These are phyloP conservation scores for Drosophila pseudoobscura DNA, from an alignment of 1,140 invertebrate species.

Conservation along the genomic window DNA sequence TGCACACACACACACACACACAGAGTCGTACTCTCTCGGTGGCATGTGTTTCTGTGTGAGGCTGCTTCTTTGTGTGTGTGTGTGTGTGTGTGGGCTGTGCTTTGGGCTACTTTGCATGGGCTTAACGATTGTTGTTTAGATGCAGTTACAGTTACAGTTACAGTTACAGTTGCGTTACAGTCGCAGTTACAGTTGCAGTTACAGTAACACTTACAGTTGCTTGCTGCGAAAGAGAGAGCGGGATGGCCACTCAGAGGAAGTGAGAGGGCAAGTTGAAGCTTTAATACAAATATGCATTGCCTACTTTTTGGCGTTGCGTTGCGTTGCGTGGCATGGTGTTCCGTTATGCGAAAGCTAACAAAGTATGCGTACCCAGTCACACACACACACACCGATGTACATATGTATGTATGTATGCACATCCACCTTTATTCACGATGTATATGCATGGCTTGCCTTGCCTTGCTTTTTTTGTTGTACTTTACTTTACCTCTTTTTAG, in stretches of 20 bases:
- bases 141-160: constrained; percentile 65
- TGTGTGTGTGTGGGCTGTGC: constrained; percentile 35
- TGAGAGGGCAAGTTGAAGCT: constrained; percentile 21
- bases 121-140: constrained; percentile 75
- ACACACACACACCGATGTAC: background rate
- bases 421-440: too few relatives aligned
- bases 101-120: constrained; percentile 66
- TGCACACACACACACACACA: constrained; percentile 3
- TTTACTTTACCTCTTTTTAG: constrained; percentile 11
- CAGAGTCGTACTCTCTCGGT: constrained; percentile 6
- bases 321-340: background rate
- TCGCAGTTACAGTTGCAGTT: constrained; percentile 24
- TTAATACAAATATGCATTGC: constrained; percentile 67
- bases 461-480: background rate
- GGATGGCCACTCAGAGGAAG: background rate
- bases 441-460: constrained; percentile 4
- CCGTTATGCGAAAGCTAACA: constrained; percentile 21
- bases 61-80: constrained; percentile 19
- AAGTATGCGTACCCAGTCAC: background rate
- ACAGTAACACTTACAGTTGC: constrained; percentile 29
- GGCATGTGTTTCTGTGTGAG: constrained; percentile 23
- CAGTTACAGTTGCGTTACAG: constrained; percentile 28
- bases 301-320: constrained; percentile 37
- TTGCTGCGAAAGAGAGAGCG: background rate
- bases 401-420: too few relatives aligned